Evolutionary conservation across 2,888 invertebrate species (phyloP).

Genomic region (Thumatha senex): DNA sequence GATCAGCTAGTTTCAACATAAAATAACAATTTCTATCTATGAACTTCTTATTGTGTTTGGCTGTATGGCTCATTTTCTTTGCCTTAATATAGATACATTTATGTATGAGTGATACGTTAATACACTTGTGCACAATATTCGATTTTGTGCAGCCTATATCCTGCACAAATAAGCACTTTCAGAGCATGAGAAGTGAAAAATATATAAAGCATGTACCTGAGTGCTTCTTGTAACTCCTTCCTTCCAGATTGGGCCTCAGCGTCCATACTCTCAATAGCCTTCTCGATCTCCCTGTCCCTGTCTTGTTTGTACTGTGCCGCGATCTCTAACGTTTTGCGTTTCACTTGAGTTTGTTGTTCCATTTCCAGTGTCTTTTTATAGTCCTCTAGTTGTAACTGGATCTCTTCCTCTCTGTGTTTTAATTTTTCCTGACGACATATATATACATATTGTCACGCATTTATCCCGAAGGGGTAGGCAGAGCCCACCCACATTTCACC

Average conservation of each 20-base stretch:
- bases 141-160: too few relatives aligned
- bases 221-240: conserved; percentile 84
- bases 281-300: conserved; percentile 91
- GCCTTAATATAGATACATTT: too few relatives aligned
- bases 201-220: conserved; percentile 49
- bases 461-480: too few relatives aligned
- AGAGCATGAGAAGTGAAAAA: too few relatives aligned
- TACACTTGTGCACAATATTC: too few relatives aligned
- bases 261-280: conserved; percentile 87
- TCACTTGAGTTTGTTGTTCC: conserved; percentile 84
- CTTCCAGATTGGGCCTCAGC: conserved; percentile 85
- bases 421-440: conserved; percentile 56
- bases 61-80: too few relatives aligned
- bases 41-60: too few relatives aligned
- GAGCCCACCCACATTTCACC: not conserved
- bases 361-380: conserved; percentile 85
- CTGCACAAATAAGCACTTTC: too few relatives aligned
- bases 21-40: too few relatives aligned
- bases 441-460: too few relatives aligned
- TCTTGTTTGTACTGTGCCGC: conserved; percentile 88
- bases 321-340: conserved; percentile 87
- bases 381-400: conserved; percentile 85
- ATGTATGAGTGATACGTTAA: too few relatives aligned
- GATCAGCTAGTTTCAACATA: too few relatives aligned
- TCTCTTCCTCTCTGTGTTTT: conserved; percentile 84